Percentiles rank a stretch among this genome's conserved stretches.
phyloP scores from a whole-genome alignment of 2,888 invertebrate species.

The Diaphora mendica region DNA sequence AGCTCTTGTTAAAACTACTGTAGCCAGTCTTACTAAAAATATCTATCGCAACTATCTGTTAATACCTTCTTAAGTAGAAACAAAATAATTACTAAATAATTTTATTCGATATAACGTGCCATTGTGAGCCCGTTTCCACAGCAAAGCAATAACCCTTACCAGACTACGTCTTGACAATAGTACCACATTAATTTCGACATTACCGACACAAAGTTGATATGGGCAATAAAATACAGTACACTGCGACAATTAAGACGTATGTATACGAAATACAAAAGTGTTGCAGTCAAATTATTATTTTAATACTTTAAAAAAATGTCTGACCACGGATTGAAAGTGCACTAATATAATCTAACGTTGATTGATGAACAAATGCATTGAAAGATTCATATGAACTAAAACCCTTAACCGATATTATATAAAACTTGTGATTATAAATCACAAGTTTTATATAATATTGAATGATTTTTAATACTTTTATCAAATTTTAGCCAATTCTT shows the following conservation, averaged over 20 bases:
- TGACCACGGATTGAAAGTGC: background rate
- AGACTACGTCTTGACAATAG: constrained; percentile 38
- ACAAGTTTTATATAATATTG: background rate
- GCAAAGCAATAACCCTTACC: constrained; percentile 21
- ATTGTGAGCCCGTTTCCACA: constrained; percentile 8
- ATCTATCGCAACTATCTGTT: too few species aligned
- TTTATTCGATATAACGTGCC: background rate
- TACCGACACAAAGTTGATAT: constrained; percentile 76
- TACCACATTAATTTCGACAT: constrained; percentile 43
- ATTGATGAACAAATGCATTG: background rate
- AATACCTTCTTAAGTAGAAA: background rate
- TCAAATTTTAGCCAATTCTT: too few species aligned
- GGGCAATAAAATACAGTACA: constrained; percentile 80
- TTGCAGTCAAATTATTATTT: constrained; percentile 43
- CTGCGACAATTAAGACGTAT: constrained; percentile 74
- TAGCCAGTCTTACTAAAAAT: background rate
- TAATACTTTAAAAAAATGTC: background rate
- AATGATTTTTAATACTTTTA: background rate
- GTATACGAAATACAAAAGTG: constrained; percentile 66
- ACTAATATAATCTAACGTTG: background rate
- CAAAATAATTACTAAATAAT: background rate
- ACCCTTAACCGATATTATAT: background rate
- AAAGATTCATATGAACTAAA: background rate
- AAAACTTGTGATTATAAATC: too few species aligned
- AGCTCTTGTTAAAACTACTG: background rate